These are phyloP conservation scores for Neopelma chrysocephalum DNA, from an alignment of 2,797 vertebrate species.

Conservation along the genomic window DNA sequence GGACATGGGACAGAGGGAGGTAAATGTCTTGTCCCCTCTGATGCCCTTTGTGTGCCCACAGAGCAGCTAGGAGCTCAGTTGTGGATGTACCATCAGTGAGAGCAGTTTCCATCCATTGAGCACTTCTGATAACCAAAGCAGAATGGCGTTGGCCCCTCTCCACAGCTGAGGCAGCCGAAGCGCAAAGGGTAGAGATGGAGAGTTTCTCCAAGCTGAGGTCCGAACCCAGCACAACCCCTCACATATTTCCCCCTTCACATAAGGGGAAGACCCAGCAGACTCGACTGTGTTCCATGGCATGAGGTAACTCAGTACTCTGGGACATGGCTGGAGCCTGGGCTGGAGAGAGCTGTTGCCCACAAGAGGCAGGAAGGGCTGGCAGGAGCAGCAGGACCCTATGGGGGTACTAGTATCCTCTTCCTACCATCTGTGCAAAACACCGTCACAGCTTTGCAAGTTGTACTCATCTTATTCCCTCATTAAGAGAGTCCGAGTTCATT, in stretches of 20 bases:
- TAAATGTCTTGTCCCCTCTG: not conserved
- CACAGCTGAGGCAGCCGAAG: not conserved
- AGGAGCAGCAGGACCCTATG: not conserved
- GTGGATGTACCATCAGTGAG: not conserved
- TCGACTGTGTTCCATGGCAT: not conserved
- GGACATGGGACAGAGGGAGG: not conserved
- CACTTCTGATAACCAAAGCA: not conserved
- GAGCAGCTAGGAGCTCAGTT: not conserved
- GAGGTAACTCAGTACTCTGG: not conserved
- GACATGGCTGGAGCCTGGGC: not conserved
- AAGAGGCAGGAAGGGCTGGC: not conserved
- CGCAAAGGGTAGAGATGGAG: not conserved
- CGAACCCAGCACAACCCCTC: not conserved
- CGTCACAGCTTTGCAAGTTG: not conserved
- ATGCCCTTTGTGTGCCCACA: fast-evolving
- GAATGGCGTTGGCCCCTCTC: not conserved
- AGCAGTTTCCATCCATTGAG: not conserved
- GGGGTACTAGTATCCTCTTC: not conserved
- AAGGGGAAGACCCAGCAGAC: not conserved
- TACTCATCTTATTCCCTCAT: not conserved
- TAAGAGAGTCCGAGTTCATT: not conserved
- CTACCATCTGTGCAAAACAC: not conserved
- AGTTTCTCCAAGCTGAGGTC: not conserved
- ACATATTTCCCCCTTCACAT: not conserved
- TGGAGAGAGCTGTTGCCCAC: not conserved